Percentiles rank a stretch among this genome's conserved stretches.
Evolutionary conservation across 2,888 invertebrate genomes (phyloP).

Genomic region (Eumerus sabulonum): DNA sequence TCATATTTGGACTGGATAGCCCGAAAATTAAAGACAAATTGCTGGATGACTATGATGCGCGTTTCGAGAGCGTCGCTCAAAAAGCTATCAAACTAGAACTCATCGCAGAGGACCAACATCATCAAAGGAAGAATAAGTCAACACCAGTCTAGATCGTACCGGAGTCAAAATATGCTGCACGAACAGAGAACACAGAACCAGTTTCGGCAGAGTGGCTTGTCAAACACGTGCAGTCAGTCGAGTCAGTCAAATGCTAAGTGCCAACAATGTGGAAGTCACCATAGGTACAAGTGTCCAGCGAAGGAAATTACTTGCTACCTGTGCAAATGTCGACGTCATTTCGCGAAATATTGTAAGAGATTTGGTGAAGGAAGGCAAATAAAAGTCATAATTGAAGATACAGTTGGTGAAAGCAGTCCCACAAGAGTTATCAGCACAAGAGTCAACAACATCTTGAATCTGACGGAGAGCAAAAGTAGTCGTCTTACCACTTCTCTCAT

Average conservation of each 20-base stretch:
- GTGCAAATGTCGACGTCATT: slow-evolving; percentile 12
- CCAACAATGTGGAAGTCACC: slow-evolving; percentile 3
- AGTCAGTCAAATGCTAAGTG: slow-evolving; percentile 16
- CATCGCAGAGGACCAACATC: slow-evolving; percentile 23
- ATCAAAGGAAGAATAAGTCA: not conserved
- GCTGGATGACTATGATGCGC: slow-evolving; percentile 23
- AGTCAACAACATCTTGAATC: not conserved
- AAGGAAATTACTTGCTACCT: slow-evolving; percentile 13
- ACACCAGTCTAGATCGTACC: not conserved
- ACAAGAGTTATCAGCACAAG: not conserved
- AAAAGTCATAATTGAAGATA: not conserved
- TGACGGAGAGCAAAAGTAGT: not conserved
- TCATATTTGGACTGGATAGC: slow-evolving; percentile 28
- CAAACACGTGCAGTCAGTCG: slow-evolving; percentile 10
- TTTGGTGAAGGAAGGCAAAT: not conserved
- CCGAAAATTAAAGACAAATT: slow-evolving; percentile 24
- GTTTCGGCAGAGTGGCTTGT: too few species aligned
- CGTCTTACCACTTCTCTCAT: slow-evolving; percentile 2
- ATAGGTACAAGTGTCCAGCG: slow-evolving; percentile 5
- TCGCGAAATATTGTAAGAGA: slow-evolving; percentile 16
- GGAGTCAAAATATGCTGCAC: not conserved
- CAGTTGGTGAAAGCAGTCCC: not conserved
- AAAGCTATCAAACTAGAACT: slow-evolving; percentile 19
- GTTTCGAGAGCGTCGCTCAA: slow-evolving; percentile 6
- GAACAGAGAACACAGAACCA: not conserved